phyloP scores from a whole-genome alignment of 2,113 vertebrate genomes.

The Polypterus senegalus region DNA sequence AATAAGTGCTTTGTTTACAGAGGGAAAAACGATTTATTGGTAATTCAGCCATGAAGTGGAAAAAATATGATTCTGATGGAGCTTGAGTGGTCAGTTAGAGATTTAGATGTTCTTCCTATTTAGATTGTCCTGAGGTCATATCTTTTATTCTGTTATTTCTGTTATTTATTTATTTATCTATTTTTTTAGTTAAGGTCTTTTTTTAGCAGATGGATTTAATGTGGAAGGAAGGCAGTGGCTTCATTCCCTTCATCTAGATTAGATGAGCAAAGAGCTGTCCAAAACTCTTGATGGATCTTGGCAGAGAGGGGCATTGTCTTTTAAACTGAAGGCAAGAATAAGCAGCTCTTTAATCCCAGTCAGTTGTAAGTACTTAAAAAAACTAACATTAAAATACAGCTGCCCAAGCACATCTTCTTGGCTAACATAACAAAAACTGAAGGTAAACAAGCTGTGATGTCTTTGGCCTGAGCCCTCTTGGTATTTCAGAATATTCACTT shows the following conservation, averaged over 20 bases:
- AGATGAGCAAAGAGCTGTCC: constrained; percentile 1
- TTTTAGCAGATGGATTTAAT: constrained; percentile 24
- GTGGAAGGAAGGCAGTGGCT: constrained; percentile 12
- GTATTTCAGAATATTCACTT: too few species aligned
- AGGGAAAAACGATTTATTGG: constrained; percentile 37
- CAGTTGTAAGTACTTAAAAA: constrained; percentile 17
- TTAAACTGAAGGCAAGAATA: constrained; percentile 31
- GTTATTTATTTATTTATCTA: constrained; percentile 20
- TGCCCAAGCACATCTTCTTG: constrained; percentile 20
- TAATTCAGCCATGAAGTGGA: constrained; percentile 61
- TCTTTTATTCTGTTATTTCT: constrained; percentile 36
- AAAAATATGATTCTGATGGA: constrained; percentile 57
- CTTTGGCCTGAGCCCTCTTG: neutral
- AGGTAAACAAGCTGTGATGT: constrained; percentile 13
- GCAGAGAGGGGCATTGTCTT: constrained; percentile 34
- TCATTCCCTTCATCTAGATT: neutral
- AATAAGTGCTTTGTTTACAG: constrained; percentile 59
- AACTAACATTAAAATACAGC: constrained; percentile 23
- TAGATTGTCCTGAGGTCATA: constrained; percentile 51
- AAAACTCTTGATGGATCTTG: constrained; percentile 14
- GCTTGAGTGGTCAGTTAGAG: constrained; percentile 56
- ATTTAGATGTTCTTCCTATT: constrained; percentile 39
- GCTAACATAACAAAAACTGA: constrained; percentile 24
- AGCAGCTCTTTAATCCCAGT: constrained; percentile 16
- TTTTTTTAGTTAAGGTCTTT: constrained; percentile 29